Evolutionary conservation across 2,797 vertebrate genomes (phyloP), one percentile per base, ranked within the genome.

Genomic region (Botia kubotai): DNA sequence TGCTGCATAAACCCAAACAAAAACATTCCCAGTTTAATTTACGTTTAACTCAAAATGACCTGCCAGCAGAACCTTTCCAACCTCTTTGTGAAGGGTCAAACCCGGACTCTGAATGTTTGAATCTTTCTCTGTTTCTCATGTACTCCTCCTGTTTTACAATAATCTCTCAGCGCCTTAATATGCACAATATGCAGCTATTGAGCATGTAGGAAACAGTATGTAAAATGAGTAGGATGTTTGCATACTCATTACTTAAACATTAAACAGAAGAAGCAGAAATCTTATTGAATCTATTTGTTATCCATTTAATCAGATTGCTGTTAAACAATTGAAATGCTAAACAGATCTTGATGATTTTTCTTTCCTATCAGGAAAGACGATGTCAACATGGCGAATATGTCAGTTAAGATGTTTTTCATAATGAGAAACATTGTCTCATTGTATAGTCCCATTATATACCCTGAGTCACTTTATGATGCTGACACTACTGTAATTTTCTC

Each of bases 91-190:
- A 33, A 69, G 72, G 77, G 69, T 82, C 36, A 81, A 66, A 23
- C 77, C 19, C 73, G 82, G 82, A 83, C 73, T 17, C 29, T 71
- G 33, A 21, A 43, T 57, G 46, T 75, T 36, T 52, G 26, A 23
- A 62, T 66, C 68, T 72, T 58, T 53, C 58, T 62, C n/a, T 16
- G 12, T 50, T 39, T 71, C 70, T 21, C 43, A 66, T 65, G n/a
- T 29, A 12, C 16, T 77, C 14, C 36, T 50, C 26, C 74, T 52
- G 68, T 53, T 63, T 72, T 48, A 62, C 14, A 60, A 71, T 23
- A 55, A 23, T 48, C 39, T 46, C 21, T 33, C 66, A 19, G 53
- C 19, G 8, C 21, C 57, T 58, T 8, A 58, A 19, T 21, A 19
- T 57, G 17, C 10, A 58, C 57, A 12, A 12, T 11, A 23, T 23